Evolutionary conservation across 2,113 vertebrate species (phyloP).

Genomic region (Aegotheles bennettii): DNA sequence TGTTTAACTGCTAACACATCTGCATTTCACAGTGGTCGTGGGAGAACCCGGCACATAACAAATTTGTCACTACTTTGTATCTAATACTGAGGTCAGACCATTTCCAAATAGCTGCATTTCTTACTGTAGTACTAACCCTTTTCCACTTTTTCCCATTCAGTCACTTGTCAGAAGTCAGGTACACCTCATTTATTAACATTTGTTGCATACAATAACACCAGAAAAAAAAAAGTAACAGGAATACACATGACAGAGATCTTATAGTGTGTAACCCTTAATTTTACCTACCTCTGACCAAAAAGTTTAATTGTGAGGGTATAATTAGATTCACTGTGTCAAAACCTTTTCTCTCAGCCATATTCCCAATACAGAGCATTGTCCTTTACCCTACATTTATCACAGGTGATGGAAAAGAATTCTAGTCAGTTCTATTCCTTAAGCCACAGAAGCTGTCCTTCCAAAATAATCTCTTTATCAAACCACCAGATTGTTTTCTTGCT

Average conservation of each 20-base stretch:
- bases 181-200: neutral
- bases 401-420: neutral
- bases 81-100: neutral
- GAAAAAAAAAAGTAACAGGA: neutral
- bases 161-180: neutral
- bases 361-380: neutral
- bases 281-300: neutral
- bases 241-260: neutral
- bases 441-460: conserved; percentile 3
- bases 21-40: neutral
- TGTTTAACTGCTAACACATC: neutral
- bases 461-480: conserved; percentile 45
- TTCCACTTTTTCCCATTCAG: neutral
- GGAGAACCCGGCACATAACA: neutral
- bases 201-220: neutral
- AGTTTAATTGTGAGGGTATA: neutral
- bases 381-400: neutral
- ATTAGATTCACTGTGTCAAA: neutral
- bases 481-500: conserved; percentile 20
- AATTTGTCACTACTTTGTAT: neutral
- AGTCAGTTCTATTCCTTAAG: neutral
- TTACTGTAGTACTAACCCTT: neutral
- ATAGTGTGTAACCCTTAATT: neutral
- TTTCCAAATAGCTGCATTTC: neutral
- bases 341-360: neutral